phyloP scores from a whole-genome alignment of 1,140 invertebrate genomes.

The Drosophila pachea region DNA sequence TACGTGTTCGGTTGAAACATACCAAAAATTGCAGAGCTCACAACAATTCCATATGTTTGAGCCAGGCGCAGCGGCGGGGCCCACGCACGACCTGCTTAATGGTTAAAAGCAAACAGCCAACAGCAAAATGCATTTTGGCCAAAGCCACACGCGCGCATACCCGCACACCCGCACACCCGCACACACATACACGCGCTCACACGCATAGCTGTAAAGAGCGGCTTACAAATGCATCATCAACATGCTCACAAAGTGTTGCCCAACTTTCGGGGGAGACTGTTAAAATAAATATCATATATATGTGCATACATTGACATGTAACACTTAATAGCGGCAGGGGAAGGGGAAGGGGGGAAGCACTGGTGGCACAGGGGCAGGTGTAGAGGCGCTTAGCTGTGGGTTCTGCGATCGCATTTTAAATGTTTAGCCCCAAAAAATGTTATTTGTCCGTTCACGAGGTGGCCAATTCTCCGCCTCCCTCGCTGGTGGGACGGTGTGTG shows the following conservation, averaged over 20 bases:
- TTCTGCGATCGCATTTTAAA: conserved; percentile 43
- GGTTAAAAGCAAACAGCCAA: conserved; percentile 69
- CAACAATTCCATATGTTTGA: conserved; percentile 56
- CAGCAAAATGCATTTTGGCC: conserved; percentile 65
- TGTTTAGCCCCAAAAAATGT: conserved; percentile 38
- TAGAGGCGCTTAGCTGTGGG: too few relatives aligned
- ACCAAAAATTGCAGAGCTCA: conserved; percentile 55
- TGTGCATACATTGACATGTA: conserved; percentile 30
- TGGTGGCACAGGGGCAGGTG: too few relatives aligned
- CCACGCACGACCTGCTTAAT: conserved; percentile 54
- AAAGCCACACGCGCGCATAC: conserved; percentile 42
- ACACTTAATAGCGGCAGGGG: conserved; percentile 10
- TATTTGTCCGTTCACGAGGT: conserved; percentile 4
- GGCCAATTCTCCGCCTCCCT: conserved; percentile 22
- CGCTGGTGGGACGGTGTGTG: conserved; percentile 10
- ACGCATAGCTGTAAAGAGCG: conserved; percentile 9
- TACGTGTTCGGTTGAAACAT: conserved; percentile 66
- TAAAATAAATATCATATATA: conserved; percentile 45
- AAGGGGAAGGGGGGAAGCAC: not conserved
- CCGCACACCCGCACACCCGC: conserved; percentile 6
- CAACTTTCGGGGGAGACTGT: conserved; percentile 37
- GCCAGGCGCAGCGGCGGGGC: not conserved
- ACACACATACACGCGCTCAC: conserved; percentile 8
- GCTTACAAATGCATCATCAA: conserved; percentile 56
- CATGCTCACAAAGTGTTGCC: conserved; percentile 39